Percentiles rank a stretch among this genome's conserved stretches.
Evolutionary conservation across 2,113 vertebrate genomes (phyloP).

Genomic region (Microtus montanus): DNA sequence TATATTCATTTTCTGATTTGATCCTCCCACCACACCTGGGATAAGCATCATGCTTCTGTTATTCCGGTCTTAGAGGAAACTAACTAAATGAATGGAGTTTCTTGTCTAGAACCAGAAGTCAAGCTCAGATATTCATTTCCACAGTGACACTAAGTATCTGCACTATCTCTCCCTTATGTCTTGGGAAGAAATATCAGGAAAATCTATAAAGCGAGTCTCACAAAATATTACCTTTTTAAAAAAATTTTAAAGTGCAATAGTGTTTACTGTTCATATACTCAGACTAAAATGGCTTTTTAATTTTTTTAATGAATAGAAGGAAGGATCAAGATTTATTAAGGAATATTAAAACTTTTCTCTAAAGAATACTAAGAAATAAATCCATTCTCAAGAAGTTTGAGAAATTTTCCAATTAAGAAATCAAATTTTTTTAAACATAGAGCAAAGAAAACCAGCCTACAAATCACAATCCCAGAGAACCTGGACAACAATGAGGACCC

Average conservation of each 20-base stretch:
- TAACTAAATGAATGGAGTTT: not conserved
- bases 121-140: not conserved
- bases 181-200: too few species aligned
- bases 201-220: too few species aligned
- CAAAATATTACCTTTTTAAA: not conserved
- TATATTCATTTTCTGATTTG: not conserved
- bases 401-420: not conserved
- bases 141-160: not conserved
- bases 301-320: not conserved
- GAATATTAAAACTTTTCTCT: not conserved
- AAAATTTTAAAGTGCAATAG: not conserved
- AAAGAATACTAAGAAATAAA: not conserved
- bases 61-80: not conserved
- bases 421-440: too few species aligned
- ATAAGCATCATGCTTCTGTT: not conserved
- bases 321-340: conserved; percentile 32
- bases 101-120: not conserved
- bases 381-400: not conserved
- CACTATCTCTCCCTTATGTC: not conserved
- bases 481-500: too few species aligned
- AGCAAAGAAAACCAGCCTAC: too few species aligned
- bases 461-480: too few species aligned
- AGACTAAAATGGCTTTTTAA: not conserved
- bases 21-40: not conserved
- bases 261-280: not conserved